Percentiles rank a stretch among this genome's conserved stretches.
Evolutionary conservation across 2,888 invertebrate genomes (phyloP).

Genomic region (Drosophila rubida): DNA sequence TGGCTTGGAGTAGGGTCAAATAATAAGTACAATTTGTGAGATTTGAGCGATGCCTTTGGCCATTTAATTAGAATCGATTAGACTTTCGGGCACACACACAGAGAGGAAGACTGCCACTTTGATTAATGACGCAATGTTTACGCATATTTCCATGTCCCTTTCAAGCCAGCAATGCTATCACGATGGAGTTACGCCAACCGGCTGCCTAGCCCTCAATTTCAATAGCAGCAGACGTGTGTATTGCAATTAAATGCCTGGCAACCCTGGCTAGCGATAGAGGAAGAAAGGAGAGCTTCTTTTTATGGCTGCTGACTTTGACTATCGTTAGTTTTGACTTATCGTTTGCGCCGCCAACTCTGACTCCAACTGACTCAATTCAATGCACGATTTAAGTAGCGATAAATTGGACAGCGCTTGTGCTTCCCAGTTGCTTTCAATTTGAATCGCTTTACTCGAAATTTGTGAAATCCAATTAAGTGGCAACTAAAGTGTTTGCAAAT

Average conservation of each 20-base stretch:
- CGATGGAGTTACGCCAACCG: too few relatives aligned
- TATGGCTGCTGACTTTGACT: too few relatives aligned
- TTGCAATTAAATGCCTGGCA: slow-evolving; percentile 1
- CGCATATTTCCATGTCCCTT: slow-evolving; percentile 8
- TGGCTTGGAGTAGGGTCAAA: neutral
- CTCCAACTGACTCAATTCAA: too few relatives aligned
- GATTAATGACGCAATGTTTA: slow-evolving; percentile 16
- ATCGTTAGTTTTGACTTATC: too few relatives aligned
- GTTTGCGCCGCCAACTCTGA: too few relatives aligned
- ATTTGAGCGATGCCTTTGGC: slow-evolving; percentile 5
- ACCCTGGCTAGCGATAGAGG: neutral
- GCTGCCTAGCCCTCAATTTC: too few relatives aligned
- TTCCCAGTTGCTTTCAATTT: too few relatives aligned
- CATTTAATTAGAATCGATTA: slow-evolving; percentile 28
- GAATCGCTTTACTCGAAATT: too few relatives aligned
- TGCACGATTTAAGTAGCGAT: too few relatives aligned
- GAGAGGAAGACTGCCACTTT: neutral
- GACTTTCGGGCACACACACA: slow-evolving; percentile 5
- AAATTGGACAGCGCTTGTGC: too few relatives aligned
- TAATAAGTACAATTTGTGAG: slow-evolving; percentile 8
- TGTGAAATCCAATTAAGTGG: too few relatives aligned
- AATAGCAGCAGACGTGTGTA: neutral
- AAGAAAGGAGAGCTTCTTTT: neutral
- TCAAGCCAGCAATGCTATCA: slow-evolving; percentile 1
- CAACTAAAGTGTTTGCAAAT: too few relatives aligned